phyloP scores from a whole-genome alignment of 2,113 vertebrate species.

The Nannospalax galili region DNA sequence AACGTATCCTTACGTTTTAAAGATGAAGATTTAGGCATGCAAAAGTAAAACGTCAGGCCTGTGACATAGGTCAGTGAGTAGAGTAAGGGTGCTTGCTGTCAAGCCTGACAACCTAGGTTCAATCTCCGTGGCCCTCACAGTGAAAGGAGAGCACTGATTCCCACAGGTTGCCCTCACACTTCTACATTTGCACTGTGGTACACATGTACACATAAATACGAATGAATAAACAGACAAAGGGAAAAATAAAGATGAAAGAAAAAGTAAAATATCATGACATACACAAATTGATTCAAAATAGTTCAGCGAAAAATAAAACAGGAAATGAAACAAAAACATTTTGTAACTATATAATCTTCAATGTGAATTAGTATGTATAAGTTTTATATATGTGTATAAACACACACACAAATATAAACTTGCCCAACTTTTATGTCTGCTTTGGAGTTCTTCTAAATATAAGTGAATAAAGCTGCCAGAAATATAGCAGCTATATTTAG shows the following conservation, averaged over 20 bases:
- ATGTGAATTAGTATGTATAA: not conserved
- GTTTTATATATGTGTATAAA: not conserved
- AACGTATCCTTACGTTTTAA: not conserved
- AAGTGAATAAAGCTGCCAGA: slow-evolving; percentile 24
- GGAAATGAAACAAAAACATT: not conserved
- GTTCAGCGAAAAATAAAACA: slow-evolving; percentile 2
- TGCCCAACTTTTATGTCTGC: not conserved
- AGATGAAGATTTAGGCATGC: not conserved
- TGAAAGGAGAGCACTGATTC: no score
- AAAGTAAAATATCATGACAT: not conserved
- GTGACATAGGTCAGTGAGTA: no score
- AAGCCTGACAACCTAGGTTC: no score
- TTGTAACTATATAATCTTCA: not conserved
- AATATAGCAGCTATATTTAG: not conserved
- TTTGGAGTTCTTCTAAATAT: slow-evolving; percentile 11
- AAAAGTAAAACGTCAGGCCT: not conserved
- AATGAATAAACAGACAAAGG: no score
- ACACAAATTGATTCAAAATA: not conserved
- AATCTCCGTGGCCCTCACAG: no score
- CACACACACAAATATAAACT: not conserved
- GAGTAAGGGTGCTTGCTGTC: no score
- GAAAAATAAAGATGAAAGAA: no score
- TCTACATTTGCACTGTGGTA: no score
- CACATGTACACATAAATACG: not conserved
- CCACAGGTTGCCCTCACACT: no score